Evolutionary conservation across 2,888 invertebrate genomes (phyloP), one percentile per base, ranked within the genome.

Genomic region (Omphaloscelis lunosa): DNA sequence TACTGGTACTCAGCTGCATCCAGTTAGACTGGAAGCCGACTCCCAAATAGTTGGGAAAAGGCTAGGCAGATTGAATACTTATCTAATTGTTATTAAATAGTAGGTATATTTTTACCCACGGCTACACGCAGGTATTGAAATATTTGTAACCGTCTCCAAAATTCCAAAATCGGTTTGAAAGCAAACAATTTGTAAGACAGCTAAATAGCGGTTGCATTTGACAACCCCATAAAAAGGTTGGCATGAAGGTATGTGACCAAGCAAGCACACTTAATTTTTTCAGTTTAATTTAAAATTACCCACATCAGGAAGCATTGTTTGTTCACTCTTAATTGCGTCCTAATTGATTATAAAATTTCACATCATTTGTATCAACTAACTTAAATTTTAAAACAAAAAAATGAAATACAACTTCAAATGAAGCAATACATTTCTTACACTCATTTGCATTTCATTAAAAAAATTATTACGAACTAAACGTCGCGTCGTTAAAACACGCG

Each of bases 291-390:
- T 67, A 48, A 72, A 69, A 27, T 20, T 27, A 72, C 59, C 45
- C 59, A 8, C 68, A 69, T 68, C 66, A 75, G 56, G 59, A 69
- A 66, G 65, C 61, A 77, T 77, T 78, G 53, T 58, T 78, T 65
- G 63, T 68, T 34, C 66, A 83, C 72, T 68, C 75, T 86, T 88
- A 86, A 89, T 86, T 80, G 79, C 71, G 66, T 70, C 79, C 83
- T 90, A 90, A 91, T 91, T 91, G 86, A 88, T 84, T 81, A 85
- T 84, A 86, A 88, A 85, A 85, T 73, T 78, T 72, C 56, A 69
- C 53, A 72, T 82, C 82, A 89, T 83, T 87, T 83, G 66, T 81
- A 72, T 61, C 6, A 75, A 84, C 84, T 78, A 75, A 75, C 48
- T 69, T 58, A 15, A 68, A 69, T 23, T 58, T 58, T 51, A 12